These are phyloP conservation scores for Ctena decussata DNA, from an alignment of 2,888 invertebrate genomes.

Conservation along the genomic window DNA sequence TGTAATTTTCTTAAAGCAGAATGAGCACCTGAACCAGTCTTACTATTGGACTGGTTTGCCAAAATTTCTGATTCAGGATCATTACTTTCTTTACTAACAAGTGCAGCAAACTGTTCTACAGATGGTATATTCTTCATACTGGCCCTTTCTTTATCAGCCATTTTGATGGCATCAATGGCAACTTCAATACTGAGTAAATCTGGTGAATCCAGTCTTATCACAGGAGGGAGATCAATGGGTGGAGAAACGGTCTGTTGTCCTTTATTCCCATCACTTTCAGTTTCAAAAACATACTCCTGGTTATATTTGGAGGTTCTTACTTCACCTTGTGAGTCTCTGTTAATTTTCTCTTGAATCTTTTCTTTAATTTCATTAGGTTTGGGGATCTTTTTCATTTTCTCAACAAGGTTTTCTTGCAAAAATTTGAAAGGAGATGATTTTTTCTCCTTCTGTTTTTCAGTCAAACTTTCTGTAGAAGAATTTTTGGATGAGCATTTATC, in stretches of 20 bases:
- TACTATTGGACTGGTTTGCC: conserved; percentile 32
- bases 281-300: conserved; percentile 37
- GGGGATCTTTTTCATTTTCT: conserved; percentile 64
- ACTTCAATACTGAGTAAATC: conserved; percentile 69
- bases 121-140: conserved; percentile 13
- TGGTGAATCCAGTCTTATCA: conserved; percentile 73
- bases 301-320: conserved; percentile 25
- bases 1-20: conserved; percentile 48
- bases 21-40: conserved; percentile 53
- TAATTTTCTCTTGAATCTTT: conserved; percentile 60
- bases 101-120: conserved; percentile 29
- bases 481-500: neutral
- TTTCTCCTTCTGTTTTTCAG: conserved; percentile 11
- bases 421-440: conserved; percentile 60
- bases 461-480: conserved; percentile 10
- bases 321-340: conserved; percentile 20
- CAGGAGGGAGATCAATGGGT: conserved; percentile 72
- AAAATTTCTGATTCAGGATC: conserved; percentile 14
- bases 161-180: neutral
- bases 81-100: conserved; percentile 6
- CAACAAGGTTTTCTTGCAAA: conserved; percentile 63
- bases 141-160: neutral
- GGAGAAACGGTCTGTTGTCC: conserved; percentile 13
- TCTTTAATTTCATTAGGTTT: conserved; percentile 57
- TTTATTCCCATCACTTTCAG: conserved; percentile 10